Evolutionary conservation across 2,797 vertebrate genomes (phyloP).

Genomic region (Coregonus sp.): DNA sequence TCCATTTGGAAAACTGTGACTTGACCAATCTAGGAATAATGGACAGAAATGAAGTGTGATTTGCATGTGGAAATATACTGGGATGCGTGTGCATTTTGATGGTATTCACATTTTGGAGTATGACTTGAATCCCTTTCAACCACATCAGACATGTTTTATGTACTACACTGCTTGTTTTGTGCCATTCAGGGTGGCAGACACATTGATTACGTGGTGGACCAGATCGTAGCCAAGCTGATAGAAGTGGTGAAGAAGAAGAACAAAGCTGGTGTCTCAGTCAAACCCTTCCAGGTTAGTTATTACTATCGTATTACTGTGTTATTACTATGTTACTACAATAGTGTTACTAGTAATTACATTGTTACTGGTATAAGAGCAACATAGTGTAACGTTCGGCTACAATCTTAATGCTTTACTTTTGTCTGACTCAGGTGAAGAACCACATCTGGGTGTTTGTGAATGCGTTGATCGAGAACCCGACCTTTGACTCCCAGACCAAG

Average conservation of each 20-base stretch:
- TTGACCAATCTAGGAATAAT: not conserved
- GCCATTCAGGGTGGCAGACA: slow-evolving; percentile 84
- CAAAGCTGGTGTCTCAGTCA: slow-evolving; percentile 89
- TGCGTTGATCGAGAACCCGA: slow-evolving; percentile 89
- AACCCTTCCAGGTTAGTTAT: slow-evolving; percentile 85
- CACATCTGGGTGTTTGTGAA: slow-evolving; percentile 92
- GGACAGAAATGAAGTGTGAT: not conserved
- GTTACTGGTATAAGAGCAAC: not conserved
- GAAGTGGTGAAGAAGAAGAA: slow-evolving; percentile 94
- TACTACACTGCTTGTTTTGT: not conserved
- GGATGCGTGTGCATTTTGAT: not conserved
- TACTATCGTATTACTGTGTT: not conserved
- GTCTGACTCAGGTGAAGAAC: slow-evolving; percentile 86
- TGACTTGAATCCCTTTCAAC: not conserved
- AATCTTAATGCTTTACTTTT: not conserved
- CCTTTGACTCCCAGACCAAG: slow-evolving; percentile 91
- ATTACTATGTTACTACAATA: not conserved
- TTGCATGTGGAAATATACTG: not conserved
- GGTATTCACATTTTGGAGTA: not conserved
- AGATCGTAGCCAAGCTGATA: slow-evolving; percentile 88
- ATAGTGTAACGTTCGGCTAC: not conserved
- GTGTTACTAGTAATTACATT: not conserved
- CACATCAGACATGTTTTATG: not conserved
- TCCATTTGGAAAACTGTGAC: not conserved
- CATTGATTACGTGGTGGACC: slow-evolving; percentile 89